Conservation (phyloP, 1,140 invertebrate species). For the Leptestheria dahalacensis region DNA sequence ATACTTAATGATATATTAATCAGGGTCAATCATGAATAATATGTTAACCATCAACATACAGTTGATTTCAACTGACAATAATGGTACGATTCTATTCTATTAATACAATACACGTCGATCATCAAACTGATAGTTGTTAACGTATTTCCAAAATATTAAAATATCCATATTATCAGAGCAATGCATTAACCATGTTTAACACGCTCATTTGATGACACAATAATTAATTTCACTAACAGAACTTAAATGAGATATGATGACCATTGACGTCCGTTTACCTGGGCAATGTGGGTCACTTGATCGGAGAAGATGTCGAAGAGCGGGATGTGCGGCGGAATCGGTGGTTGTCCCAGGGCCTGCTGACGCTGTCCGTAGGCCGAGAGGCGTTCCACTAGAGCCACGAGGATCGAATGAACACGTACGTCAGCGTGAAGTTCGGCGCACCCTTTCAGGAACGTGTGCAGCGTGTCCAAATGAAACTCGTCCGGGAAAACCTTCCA, state of each 20-base stretch:
- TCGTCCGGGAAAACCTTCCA: conserved; percentile 91
- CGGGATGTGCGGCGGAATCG: conserved; percentile 73
- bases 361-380: conserved; percentile 63
- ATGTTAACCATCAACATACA: too few relatives aligned
- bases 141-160: too few relatives aligned
- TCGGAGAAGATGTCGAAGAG: conserved; percentile 98
- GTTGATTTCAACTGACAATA: too few relatives aligned
- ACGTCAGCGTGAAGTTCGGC: conserved; percentile 88
- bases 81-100: too few relatives aligned
- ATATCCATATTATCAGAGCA: too few relatives aligned
- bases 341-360: conserved; percentile 43
- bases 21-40: too few relatives aligned
- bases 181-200: too few relatives aligned
- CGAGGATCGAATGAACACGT: conserved; percentile 97
- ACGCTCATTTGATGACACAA: too few relatives aligned
- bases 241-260: background rate
- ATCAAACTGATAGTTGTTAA: too few relatives aligned
- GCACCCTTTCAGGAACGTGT: conserved; percentile 90
- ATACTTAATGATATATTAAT: too few relatives aligned
- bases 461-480: conserved; percentile 90
- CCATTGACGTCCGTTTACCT: conserved; percentile 37
- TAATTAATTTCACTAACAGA: background rate
- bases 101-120: too few relatives aligned
- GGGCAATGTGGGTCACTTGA: conserved; percentile 87
- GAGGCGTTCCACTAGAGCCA: conserved; percentile 85